Conservation (phyloP, 2,797 vertebrate species). For the Pelochelys cantorii region DNA sequence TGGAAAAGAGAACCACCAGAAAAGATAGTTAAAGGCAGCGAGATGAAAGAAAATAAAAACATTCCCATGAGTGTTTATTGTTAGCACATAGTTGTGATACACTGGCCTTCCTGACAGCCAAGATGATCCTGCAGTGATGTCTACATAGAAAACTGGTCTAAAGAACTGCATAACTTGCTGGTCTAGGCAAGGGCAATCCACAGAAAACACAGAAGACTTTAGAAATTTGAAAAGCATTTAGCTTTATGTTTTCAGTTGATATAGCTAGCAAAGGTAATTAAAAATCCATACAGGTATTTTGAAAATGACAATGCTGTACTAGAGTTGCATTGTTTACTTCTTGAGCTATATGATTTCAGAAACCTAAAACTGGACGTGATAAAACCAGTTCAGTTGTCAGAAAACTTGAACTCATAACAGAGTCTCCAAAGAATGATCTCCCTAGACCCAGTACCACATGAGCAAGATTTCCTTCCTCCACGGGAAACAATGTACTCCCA, state of each 20-base stretch:
- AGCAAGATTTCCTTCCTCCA: not conserved
- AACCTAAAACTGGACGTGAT: not conserved
- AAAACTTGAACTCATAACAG: not conserved
- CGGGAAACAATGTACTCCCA: fast-evolving
- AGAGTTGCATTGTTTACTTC: not conserved
- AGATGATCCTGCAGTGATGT: not conserved
- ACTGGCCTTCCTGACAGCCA: not conserved
- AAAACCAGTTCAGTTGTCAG: not conserved
- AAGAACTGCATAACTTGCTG: not conserved
- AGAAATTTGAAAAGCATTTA: not conserved
- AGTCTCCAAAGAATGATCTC: not conserved
- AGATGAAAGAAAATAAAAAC: not conserved
- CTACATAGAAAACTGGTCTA: not conserved
- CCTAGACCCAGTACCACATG: not conserved
- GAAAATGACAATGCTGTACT: not conserved
- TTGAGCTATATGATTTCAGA: not conserved
- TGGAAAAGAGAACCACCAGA: not conserved
- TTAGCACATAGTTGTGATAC: not conserved
- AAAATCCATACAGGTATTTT: not conserved
- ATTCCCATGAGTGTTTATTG: not conserved
- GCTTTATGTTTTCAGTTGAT: not conserved
- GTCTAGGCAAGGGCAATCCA: not conserved
- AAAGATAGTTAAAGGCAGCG: not conserved
- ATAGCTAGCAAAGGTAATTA: not conserved
- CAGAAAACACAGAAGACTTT: not conserved